Percentiles rank a stretch among this genome's conserved stretches.
Conservation (phyloP, 2,113 vertebrate species). For the Opisthocomus hoazin region DNA sequence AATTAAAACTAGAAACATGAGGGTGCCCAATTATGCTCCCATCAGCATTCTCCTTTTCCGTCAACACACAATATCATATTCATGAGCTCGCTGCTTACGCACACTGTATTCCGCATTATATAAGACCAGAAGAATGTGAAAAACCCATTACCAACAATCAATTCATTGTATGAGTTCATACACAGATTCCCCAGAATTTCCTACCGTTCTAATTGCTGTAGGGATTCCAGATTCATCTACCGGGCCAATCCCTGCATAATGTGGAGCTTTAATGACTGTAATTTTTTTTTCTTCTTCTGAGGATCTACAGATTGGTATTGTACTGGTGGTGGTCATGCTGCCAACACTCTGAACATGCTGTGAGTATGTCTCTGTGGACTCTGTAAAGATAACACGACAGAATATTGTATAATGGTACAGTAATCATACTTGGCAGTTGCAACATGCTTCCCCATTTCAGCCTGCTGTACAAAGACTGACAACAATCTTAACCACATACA, state of each 20-base stretch:
- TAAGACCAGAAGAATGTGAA: conserved; percentile 67
- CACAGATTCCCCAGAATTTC: conserved; percentile 55
- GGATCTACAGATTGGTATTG: conserved; percentile 88
- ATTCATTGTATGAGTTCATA: conserved; percentile 63
- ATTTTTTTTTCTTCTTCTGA: conserved; percentile 93
- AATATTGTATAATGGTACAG: not conserved
- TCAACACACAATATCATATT: conserved; percentile 54
- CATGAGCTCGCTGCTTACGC: conserved; percentile 43
- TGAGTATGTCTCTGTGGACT: conserved; percentile 73
- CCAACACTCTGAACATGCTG: conserved; percentile 81
- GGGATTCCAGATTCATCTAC: conserved; percentile 95
- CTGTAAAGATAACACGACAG: conserved; percentile 58
- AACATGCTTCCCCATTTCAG: not conserved
- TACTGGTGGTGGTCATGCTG: conserved; percentile 69
- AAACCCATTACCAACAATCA: conserved; percentile 64
- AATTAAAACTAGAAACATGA: conserved; percentile 46
- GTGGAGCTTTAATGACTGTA: conserved; percentile 92
- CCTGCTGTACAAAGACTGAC: not conserved
- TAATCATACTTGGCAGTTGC: not conserved
- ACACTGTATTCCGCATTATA: conserved; percentile 52
- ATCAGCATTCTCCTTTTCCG: not conserved
- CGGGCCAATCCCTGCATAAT: conserved; percentile 93
- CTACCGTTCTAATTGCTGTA: conserved; percentile 94
- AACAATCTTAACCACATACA: not conserved
- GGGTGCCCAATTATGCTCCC: conserved; percentile 28